These are phyloP conservation scores for Rhyacophila evoluta DNA, from an alignment of 2,888 invertebrate species.

Conservation along the genomic window DNA sequence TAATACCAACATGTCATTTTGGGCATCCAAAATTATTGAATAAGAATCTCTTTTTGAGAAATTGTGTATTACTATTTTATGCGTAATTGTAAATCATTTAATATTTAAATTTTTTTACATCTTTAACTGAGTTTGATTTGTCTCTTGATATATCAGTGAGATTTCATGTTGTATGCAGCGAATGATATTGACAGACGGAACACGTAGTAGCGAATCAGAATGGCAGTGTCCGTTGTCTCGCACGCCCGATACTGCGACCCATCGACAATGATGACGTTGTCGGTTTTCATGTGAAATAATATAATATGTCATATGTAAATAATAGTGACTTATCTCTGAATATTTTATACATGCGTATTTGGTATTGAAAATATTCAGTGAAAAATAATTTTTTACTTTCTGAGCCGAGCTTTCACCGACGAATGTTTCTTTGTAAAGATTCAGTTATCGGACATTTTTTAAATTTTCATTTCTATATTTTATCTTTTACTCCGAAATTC, in stretches of 20 bases:
- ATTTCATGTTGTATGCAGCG: not conserved
- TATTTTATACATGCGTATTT: constrained; percentile 2
- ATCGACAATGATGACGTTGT: not conserved
- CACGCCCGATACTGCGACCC: not conserved
- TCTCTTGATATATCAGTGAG: not conserved
- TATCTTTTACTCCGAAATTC: no score
- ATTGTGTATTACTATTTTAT: no score
- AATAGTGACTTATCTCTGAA: constrained; percentile 17
- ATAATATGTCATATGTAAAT: constrained; percentile 9
- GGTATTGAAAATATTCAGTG: not conserved
- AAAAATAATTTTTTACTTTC: no score
- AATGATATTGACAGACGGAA: not conserved
- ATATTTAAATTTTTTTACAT: no score
- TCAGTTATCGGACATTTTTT: no score
- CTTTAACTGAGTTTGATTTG: no score
- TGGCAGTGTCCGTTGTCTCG: not conserved
- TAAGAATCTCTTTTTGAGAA: no score
- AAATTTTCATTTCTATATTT: no score
- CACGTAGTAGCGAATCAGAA: not conserved
- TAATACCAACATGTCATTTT: no score
- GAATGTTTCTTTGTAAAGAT: not conserved
- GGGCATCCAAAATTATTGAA: no score
- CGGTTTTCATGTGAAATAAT: constrained; percentile 13
- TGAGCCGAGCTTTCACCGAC: not conserved
- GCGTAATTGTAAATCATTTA: no score